Base-by-base conservation (phyloP, 2,113 vertebrate species). In the Acrocephalus arundinaceus region DNA sequence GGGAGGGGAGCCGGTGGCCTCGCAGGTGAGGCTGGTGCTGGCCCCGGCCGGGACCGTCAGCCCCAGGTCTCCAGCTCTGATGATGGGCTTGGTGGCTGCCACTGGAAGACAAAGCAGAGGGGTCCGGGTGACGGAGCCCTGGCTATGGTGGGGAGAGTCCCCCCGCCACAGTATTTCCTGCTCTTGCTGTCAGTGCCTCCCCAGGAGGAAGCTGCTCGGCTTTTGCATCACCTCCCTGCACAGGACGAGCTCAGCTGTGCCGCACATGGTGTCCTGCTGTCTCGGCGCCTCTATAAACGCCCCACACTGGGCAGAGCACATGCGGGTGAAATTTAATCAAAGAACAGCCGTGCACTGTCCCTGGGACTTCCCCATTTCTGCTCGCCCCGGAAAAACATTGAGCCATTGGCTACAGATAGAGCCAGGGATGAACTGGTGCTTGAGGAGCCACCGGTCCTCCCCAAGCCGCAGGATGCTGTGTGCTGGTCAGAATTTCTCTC, bases 11-110 rank as follows among this genome's bases (percentile, higher is more conserved):
- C 97, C 97, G 2, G 3, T 13, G 91, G 97, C 75, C 62, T 89
- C 88, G 43, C 97, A 97, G 31, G 66, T 93, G 89, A 98, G 91
- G 55, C 61, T 97, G 85, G 86, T 72, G n/a, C 78, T 85, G 86
- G 78, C 93, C 58, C 96, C 97, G 1, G 58, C 72, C 0, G 94
- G 83, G 7, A 98, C 51, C 0, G 35, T 71, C 73, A 97, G 94
- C 25, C 95, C 96, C 83, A 11, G 78, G 24, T 37, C 6, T 1
- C 68, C 79, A 0, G 70, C 88, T 25, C 15, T 93, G 84, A 98
- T 79, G 70, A 59, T 15, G 16, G 97, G 97, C 61, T 98, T 97
- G 70, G 94, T 96, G 37, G n/a, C 97, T 57, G 97, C 45, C 17
- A 96, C 97, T 98, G 91, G 7, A 90, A 86, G 46, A 31, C 49